Conservation (phyloP, 2,113 vertebrate genomes). For the Pelusios castaneus region DNA sequence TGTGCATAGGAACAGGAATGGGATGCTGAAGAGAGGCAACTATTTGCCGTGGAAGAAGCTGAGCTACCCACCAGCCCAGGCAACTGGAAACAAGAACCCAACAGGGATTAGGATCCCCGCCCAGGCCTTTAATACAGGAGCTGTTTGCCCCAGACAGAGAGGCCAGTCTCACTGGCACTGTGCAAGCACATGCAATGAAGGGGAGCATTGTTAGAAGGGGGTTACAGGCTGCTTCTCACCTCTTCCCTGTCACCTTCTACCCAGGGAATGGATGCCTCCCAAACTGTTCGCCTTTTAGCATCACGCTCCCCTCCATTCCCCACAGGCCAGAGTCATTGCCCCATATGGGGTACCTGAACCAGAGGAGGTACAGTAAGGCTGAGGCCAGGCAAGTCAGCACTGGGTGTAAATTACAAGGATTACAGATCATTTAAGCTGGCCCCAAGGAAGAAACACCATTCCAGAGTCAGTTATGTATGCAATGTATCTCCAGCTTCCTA, state of each 20-base stretch:
- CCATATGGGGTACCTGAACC: not conserved
- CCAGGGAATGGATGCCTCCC: not conserved
- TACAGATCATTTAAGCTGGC: not conserved
- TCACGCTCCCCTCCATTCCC: not conserved
- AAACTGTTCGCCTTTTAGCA: not conserved
- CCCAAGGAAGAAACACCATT: not conserved
- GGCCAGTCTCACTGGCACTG: not conserved
- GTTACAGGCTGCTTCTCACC: not conserved
- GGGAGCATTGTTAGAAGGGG: not conserved
- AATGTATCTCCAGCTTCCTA: not conserved
- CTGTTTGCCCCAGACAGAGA: not conserved
- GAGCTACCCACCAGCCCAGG: not conserved
- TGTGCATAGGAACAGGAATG: not conserved
- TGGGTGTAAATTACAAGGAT: no score
- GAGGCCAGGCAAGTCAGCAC: not conserved
- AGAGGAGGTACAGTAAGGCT: not conserved
- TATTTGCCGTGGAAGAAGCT: not conserved
- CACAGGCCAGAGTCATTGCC: not conserved
- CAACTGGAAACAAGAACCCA: not conserved
- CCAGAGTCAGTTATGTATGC: rapidly evolving
- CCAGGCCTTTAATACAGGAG: not conserved
- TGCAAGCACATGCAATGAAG: not conserved
- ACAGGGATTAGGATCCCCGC: not conserved
- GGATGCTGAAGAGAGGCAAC: not conserved
- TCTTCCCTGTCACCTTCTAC: not conserved